Percentiles rank a stretch among this genome's conserved stretches.
Conservation (phyloP, 2,888 invertebrate genomes). For the Polydrusus cervinus region DNA sequence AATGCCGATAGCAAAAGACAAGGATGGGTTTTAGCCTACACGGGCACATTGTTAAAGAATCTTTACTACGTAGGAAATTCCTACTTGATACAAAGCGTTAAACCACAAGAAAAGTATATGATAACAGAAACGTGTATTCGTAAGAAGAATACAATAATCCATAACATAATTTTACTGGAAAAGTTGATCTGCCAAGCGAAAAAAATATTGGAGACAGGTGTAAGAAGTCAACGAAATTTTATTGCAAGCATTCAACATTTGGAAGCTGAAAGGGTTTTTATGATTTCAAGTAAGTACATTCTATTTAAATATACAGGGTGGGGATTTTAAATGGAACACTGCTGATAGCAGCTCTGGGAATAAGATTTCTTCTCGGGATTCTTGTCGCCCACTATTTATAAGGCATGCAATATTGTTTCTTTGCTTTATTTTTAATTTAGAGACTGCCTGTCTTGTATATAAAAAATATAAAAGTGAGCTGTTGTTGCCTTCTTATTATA, state of each 20-base stretch:
- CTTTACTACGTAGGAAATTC: not conserved
- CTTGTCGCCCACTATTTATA: too few relatives aligned
- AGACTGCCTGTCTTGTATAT: too few relatives aligned
- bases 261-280: not conserved
- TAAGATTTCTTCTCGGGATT: too few relatives aligned
- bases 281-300: not conserved
- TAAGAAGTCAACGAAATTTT: not conserved
- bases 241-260: not conserved
- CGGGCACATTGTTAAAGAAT: not conserved
- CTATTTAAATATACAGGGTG: too few relatives aligned
- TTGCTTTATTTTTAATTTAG: too few relatives aligned
- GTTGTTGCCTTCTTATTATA: too few relatives aligned
- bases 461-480: too few relatives aligned
- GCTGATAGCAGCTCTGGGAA: too few relatives aligned
- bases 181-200: not conserved
- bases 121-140: not conserved
- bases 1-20: not conserved
- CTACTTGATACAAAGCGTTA: not conserved
- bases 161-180: not conserved
- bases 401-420: too few relatives aligned
- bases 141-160: not conserved
- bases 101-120: not conserved
- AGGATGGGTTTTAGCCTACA: not conserved
- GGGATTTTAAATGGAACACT: too few relatives aligned
- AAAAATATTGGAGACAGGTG: not conserved